These are phyloP conservation scores for Holacanthus passer DNA, from an alignment of 2,113 vertebrate species.

Conservation along the genomic window DNA sequence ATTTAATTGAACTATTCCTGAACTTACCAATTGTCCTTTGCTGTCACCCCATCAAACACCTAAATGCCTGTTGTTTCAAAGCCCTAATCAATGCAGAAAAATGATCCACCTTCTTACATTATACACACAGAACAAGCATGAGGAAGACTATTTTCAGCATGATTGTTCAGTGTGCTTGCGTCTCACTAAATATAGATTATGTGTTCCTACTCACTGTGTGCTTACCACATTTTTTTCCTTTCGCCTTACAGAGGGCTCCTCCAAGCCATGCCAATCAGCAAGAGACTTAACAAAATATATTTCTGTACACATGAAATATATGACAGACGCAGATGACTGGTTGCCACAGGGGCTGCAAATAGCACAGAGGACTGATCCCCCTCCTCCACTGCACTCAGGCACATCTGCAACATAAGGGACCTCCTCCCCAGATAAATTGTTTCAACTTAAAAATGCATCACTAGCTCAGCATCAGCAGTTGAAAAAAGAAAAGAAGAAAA, in stretches of 20 bases:
- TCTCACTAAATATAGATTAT: constrained; percentile 18
- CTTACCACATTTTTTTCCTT: background rate
- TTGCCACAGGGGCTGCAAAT: constrained; percentile 29
- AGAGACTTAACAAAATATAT: constrained; percentile 31
- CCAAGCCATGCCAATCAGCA: constrained; percentile 25
- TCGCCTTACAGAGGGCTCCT: constrained; percentile 9
- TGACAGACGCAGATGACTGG: constrained; percentile 35
- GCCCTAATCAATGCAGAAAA: background rate
- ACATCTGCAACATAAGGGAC: constrained; percentile 27
- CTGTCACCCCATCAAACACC: background rate
- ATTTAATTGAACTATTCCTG: background rate
- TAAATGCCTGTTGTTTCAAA: background rate
- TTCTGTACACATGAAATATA: constrained; percentile 31
- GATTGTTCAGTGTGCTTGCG: background rate
- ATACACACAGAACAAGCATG: background rate
- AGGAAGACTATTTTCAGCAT: constrained; percentile 9
- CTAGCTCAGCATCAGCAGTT: constrained; percentile 32
- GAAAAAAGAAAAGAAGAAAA: constrained; percentile 7
- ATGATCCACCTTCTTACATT: background rate
- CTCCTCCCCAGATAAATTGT: constrained; percentile 35
- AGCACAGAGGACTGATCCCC: constrained; percentile 13
- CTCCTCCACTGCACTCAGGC: background rate
- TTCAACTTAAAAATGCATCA: constrained; percentile 42
- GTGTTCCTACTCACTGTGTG: background rate
- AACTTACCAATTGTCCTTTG: background rate